Conservation (phyloP, 1,140 invertebrate species). For the Neotoxoptera formosana region DNA sequence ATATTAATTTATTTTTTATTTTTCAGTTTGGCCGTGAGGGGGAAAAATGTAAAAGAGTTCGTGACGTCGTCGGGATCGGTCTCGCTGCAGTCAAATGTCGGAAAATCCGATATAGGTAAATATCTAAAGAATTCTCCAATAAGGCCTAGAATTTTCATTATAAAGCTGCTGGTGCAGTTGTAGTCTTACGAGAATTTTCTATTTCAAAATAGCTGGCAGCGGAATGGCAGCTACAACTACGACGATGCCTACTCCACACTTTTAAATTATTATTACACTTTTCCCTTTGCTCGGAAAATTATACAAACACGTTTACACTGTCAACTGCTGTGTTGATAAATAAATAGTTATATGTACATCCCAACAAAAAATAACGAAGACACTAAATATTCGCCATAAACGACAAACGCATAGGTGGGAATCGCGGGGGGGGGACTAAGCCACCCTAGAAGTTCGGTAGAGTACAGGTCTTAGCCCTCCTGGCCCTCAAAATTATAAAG, state of each 20-base stretch:
- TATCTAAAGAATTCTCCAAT: not conserved
- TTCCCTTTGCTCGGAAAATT: not conserved
- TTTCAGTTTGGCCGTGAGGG: not conserved
- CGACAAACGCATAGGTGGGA: too few species aligned
- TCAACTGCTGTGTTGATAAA: not conserved
- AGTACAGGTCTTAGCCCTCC: too few species aligned
- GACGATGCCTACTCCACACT: not conserved
- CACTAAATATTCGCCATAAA: not conserved
- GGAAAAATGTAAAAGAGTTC: not conserved
- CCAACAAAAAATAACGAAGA: not conserved
- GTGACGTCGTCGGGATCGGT: not conserved
- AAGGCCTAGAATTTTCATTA: not conserved
- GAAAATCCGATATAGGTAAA: not conserved
- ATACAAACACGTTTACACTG: not conserved
- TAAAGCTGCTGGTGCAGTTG: not conserved
- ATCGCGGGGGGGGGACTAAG: too few species aligned
- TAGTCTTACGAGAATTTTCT: not conserved
- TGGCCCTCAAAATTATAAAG: too few species aligned
- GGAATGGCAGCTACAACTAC: not conserved
- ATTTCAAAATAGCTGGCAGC: not conserved
- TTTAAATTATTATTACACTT: slow-evolving; percentile 1
- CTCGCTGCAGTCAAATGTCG: not conserved
- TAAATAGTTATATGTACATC: not conserved
- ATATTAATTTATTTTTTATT: not conserved
- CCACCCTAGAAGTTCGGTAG: too few species aligned